Evolutionary conservation across 1,140 invertebrate species (phyloP).

Genomic region (Pogonognathellus flavescens): DNA sequence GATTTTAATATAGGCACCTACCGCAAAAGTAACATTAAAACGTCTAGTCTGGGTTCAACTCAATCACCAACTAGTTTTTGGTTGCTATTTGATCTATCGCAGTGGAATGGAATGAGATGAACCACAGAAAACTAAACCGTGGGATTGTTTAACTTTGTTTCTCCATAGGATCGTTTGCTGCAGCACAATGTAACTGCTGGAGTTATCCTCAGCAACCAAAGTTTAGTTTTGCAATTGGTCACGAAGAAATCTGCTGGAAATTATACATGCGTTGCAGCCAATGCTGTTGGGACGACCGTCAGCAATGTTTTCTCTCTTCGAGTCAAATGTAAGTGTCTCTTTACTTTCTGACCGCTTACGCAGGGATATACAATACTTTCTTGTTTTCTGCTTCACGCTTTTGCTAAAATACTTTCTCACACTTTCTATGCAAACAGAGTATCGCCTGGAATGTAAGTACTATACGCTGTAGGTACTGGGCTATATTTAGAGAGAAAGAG

Average conservation of each 20-base stretch:
- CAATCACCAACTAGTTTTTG: neutral
- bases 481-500: too few species aligned
- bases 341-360: neutral
- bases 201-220: slow-evolving; percentile 71
- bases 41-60: neutral
- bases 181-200: slow-evolving; percentile 71
- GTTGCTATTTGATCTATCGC: neutral
- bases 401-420: too few species aligned
- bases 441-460: too few species aligned
- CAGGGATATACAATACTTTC: too few species aligned
- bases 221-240: slow-evolving; percentile 70
- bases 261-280: slow-evolving; percentile 80
- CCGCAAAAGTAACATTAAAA: neutral
- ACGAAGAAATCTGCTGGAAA: slow-evolving; percentile 70
- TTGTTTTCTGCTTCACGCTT: too few species aligned
- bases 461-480: too few species aligned
- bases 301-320: slow-evolving; percentile 82
- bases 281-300: slow-evolving; percentile 84
- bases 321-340: slow-evolving; percentile 83
- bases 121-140: neutral
- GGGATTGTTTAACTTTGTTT: slow-evolving; percentile 25
- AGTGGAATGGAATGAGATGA: neutral
- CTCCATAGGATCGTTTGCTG: slow-evolving; percentile 67
- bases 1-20: too few species aligned
- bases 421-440: too few species aligned